Conservation (phyloP, 2,797 vertebrate species). For the Aphelocoma californica region DNA sequence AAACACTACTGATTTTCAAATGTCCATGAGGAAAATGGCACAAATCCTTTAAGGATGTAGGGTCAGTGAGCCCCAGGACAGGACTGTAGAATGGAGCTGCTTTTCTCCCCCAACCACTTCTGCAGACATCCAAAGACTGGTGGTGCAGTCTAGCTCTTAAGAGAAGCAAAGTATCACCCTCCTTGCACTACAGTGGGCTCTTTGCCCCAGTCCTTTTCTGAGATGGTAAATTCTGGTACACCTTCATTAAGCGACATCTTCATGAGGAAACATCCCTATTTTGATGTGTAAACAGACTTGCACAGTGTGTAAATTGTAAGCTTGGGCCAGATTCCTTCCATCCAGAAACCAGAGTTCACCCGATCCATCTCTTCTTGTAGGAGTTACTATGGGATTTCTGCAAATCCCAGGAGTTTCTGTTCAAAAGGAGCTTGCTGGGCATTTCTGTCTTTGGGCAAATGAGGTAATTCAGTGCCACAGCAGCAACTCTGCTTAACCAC, state of each 20-base stretch:
- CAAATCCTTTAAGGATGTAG: not conserved
- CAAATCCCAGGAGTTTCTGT: not conserved
- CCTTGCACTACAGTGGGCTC: not conserved
- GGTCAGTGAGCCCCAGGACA: not conserved
- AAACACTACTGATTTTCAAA: not conserved
- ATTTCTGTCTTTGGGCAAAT: not conserved
- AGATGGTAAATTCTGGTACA: not conserved
- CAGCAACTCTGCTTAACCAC: not conserved
- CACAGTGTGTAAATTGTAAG: rapidly evolving
- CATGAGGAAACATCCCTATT: not conserved
- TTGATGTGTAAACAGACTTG: not conserved
- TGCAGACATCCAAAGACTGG: not conserved
- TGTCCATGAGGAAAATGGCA: not conserved
- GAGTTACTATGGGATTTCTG: not conserved
- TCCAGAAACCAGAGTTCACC: not conserved
- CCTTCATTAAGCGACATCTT: not conserved
- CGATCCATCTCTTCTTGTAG: not conserved
- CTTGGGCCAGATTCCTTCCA: not conserved
- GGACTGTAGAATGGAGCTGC: not conserved
- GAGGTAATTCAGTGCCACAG: not conserved
- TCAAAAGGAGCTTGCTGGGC: not conserved
- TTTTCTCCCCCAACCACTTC: not conserved
- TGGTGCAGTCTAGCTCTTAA: not conserved
- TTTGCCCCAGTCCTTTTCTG: not conserved
- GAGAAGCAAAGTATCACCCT: not conserved